Evolutionary conservation across 2,888 invertebrate genomes (phyloP).

Genomic region (Molorchus minor): DNA sequence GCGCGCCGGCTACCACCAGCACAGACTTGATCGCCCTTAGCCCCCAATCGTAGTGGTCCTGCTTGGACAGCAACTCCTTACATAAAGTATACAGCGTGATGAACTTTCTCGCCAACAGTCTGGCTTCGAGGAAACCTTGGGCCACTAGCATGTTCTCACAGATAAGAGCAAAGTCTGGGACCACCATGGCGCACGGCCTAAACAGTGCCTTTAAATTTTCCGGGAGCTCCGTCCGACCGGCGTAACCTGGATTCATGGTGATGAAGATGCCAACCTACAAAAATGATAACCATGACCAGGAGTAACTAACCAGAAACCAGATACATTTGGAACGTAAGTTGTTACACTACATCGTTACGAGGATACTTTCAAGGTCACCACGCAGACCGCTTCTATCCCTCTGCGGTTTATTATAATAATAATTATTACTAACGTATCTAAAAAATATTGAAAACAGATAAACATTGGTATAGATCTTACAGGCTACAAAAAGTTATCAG

Average conservation of each 20-base stretch:
- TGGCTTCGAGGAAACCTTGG: conserved; percentile 85
- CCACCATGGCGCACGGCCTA: conserved; percentile 96
- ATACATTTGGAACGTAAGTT: too few relatives aligned
- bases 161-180: conserved; percentile 94
- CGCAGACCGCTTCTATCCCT: too few relatives aligned
- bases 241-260: conserved; percentile 97
- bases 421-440: too few relatives aligned
- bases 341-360: too few relatives aligned
- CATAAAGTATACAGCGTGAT: conserved; percentile 93
- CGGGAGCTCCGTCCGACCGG: conserved; percentile 88
- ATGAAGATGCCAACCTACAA: conserved; percentile 85
- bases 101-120: conserved; percentile 89
- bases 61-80: conserved; percentile 88
- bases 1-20: conserved; percentile 90
- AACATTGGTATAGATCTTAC: too few relatives aligned
- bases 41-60: conserved; percentile 98
- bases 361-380: too few relatives aligned
- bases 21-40: conserved; percentile 95
- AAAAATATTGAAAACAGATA: too few relatives aligned
- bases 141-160: conserved; percentile 97
- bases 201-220: conserved; percentile 80
- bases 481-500: too few relatives aligned
- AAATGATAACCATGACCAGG: background rate
- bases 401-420: too few relatives aligned
- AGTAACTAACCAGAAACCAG: background rate